Conservation (phyloP, 2,888 invertebrate species). For the Xestia c-nigrum region DNA sequence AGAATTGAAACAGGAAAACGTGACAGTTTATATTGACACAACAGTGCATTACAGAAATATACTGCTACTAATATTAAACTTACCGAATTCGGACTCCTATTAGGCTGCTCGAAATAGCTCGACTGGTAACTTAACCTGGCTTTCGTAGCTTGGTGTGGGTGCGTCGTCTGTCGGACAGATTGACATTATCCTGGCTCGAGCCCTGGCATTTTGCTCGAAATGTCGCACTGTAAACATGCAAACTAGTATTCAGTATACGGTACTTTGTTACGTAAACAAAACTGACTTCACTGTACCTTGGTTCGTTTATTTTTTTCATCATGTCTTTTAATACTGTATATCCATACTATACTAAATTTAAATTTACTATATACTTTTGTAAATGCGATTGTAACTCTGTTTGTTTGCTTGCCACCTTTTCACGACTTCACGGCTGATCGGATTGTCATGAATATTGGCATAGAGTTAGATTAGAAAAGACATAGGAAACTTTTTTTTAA, state of each 20-base stretch:
- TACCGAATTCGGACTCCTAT: conserved; percentile 9
- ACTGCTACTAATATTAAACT: not conserved
- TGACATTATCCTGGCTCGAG: conserved; percentile 72
- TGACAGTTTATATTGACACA: not conserved
- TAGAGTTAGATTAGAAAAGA: too few species aligned
- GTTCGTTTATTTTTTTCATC: conserved; percentile 10
- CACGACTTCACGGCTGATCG: too few species aligned
- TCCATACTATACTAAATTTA: too few species aligned
- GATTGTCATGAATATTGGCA: too few species aligned
- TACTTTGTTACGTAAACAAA: conserved; percentile 43
- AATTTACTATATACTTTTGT: too few species aligned
- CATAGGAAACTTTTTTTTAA: too few species aligned
- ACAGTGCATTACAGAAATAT: not conserved
- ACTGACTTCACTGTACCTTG: conserved; percentile 18
- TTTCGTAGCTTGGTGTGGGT: conserved; percentile 56
- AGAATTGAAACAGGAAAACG: not conserved
- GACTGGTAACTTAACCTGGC: conserved; percentile 52
- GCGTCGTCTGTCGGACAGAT: conserved; percentile 60
- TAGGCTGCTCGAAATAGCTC: conserved; percentile 37
- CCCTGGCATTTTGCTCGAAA: conserved; percentile 70
- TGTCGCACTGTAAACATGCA: conserved; percentile 68
- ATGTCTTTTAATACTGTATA: not conserved
- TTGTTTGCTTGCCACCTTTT: too few species aligned
- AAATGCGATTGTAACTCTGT: too few species aligned
- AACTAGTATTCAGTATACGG: conserved; percentile 62